phyloP scores from a whole-genome alignment of 2,888 invertebrate species.

The Sphaerolaimus hirsutus region DNA sequence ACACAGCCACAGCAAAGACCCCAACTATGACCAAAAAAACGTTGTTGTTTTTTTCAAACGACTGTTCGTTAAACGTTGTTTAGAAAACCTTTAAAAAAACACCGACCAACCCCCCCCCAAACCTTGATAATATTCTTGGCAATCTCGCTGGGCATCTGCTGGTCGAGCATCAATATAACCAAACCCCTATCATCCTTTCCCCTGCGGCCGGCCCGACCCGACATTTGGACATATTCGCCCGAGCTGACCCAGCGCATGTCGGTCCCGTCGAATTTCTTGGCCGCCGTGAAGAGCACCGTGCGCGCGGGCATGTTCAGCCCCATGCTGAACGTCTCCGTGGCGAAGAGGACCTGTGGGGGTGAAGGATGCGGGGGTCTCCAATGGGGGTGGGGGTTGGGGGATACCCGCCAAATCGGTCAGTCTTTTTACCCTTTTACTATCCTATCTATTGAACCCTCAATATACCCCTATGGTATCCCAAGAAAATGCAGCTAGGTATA shows the following conservation, averaged over 20 bases:
- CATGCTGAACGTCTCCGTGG: slow-evolving; percentile 99
- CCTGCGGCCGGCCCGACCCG: slow-evolving; percentile 84
- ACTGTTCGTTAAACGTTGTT: neutral
- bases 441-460: too few species aligned
- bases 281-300: slow-evolving; percentile 82
- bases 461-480: too few species aligned
- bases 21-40: neutral
- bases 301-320: slow-evolving; percentile 99
- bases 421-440: too few species aligned
- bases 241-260: slow-evolving; percentile 57
- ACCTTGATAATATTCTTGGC: slow-evolving; percentile 39
- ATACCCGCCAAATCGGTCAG: too few species aligned
- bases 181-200: slow-evolving; percentile 84
- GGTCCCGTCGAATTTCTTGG: slow-evolving; percentile 86
- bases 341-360: slow-evolving; percentile 68
- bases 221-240: slow-evolving; percentile 99
- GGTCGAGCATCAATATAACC: slow-evolving; percentile 92
- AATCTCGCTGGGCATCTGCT: slow-evolving; percentile 47
- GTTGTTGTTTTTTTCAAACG: neutral
- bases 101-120: slow-evolving; percentile 16
- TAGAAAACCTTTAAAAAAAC: neutral
- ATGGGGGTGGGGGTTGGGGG: too few species aligned
- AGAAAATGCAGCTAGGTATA: too few species aligned
- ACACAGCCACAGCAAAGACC: neutral
- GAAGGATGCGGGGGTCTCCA: too few species aligned